Evolutionary conservation across 2,113 vertebrate species (phyloP), one percentile per base, ranked within the genome.

Genomic region (Rhodinocichla rosea): DNA sequence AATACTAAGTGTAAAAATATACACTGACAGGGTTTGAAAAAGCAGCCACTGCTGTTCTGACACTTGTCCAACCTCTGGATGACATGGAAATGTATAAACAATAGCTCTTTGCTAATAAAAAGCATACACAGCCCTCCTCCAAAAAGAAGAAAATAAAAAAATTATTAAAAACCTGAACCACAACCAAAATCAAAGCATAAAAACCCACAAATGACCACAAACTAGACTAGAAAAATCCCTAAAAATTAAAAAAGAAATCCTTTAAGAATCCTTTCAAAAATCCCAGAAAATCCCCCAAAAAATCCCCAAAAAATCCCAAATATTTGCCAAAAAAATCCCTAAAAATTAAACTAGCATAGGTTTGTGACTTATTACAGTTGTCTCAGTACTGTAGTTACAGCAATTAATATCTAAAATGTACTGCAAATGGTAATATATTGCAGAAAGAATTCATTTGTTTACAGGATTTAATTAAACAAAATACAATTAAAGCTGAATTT

Each of bases 381-480:
- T 89, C 44, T 92, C 24, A n/a, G 12, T 83, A 70, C 14, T 79
- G 15, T 28, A 80, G 21, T 30, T 83, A 52, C 60, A 90, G 27
- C 13, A 68, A 77, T 44, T 75, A 92, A 77, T 94, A 79, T 27
- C 33, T 74, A 87, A 88, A 93, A 93, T 57, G 8, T 76, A 83
- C 33, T 28, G 35, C 76, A 90, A 69, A 57, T 70, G 30, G 57
- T 45, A 92, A 92, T 92, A 77, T 30, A 89, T 83, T 93, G 47
- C 59, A 87, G 44, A 80, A 87, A 78, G 19, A 30, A 92, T 89
- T 76, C 65, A 87, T 95, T 62, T 53, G 42, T 78, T 94, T 90
- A 82, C 10, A 76, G 11, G 42, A 90, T 92, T 68, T 92, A 91
- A 94, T 91, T 95, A 92, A 92, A 68, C 50, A 71, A 90, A 86